These are phyloP conservation scores for Aplocera efformata DNA, from an alignment of 2,888 invertebrate species.

Conservation along the genomic window DNA sequence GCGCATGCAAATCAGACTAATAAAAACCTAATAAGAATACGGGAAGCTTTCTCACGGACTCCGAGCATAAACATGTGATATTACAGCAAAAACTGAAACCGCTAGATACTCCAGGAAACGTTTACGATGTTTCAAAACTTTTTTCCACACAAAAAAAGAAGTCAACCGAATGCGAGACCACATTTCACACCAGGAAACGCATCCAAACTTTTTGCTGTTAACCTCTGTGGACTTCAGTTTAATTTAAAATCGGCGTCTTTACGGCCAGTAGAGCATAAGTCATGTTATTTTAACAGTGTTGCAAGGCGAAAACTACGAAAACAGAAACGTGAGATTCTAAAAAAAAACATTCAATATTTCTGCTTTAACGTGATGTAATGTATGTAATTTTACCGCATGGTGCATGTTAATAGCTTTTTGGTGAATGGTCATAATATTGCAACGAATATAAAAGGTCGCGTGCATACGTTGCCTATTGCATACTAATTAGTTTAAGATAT, in stretches of 20 bases:
- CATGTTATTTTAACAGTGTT: slow-evolving; percentile 17
- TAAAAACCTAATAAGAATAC: slow-evolving; percentile 51
- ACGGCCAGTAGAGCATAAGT: slow-evolving; percentile 21
- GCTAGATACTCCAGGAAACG: slow-evolving; percentile 50
- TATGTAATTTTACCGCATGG: too few relatives aligned
- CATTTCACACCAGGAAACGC: slow-evolving; percentile 75
- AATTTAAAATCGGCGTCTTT: slow-evolving; percentile 27
- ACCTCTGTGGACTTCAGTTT: slow-evolving; percentile 27
- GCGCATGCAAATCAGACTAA: slow-evolving; percentile 17
- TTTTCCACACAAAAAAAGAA: slow-evolving; percentile 51
- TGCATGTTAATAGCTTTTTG: slow-evolving; percentile 2
- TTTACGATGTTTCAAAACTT: slow-evolving; percentile 36
- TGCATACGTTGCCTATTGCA: slow-evolving; percentile 21
- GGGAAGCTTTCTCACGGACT: slow-evolving; percentile 32
- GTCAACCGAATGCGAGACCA: slow-evolving; percentile 60
- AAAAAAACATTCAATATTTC: slow-evolving; percentile 19
- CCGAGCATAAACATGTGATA: slow-evolving; percentile 35
- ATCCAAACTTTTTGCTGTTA: slow-evolving; percentile 55
- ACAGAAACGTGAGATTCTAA: slow-evolving; percentile 36
- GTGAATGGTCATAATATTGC: neutral
- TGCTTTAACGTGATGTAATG: too few relatives aligned
- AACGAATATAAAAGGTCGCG: slow-evolving; percentile 11
- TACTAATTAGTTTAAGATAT: slow-evolving; percentile 24
- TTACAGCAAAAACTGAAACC: slow-evolving; percentile 45
- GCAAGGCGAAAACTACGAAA: slow-evolving; percentile 36